Evolutionary conservation across 2,797 vertebrate genomes (phyloP), one percentile per base, ranked within the genome.

Genomic region (Poecilia gillii): DNA sequence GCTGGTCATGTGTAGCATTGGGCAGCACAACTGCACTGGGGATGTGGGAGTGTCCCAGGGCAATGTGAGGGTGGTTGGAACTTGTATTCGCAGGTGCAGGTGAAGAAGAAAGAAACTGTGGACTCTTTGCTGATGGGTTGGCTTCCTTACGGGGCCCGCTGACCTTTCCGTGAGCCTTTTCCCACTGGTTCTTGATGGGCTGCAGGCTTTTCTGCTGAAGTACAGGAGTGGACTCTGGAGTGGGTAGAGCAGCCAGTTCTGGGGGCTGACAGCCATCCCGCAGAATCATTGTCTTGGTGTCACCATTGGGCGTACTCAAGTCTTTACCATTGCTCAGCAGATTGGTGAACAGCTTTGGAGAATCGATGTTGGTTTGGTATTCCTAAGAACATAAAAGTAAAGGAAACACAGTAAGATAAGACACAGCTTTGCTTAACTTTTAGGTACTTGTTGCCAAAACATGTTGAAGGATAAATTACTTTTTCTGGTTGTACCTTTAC

Each of bases 1-100:
- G 96, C 75, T 97, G 96, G 80, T 98, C 97, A 2, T 99, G 99
- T 39, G 99, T 99, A 31, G 99, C 99, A 0, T 99, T 99, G 49
- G 99, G 99, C 83, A 99, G 96, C 72, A 99, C 99, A 2, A 99
- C 98, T 0, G 99, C 99, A 66, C 99, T 99, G 1, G 99, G 99
- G 85, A 99, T 99, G 81, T 98, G 97, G 55, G 97, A 96, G 0
- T 99, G 98, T 83, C 96, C 97, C 72, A 98, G 83, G 3, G 97
- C 96, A 6, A 96, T 97, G 80, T 98, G 97, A 74, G 91, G 85
- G 33, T 91, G 90, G 77, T 91, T 89, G 72, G 92, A 11, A 64
- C 79, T 90, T 28, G 92, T 6, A 53, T 84, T 93, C 2, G 88
- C 74, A 5, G 97, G 96, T 2, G 97, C 97, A 73, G 98, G 96